phyloP scores from a whole-genome alignment of 2,797 vertebrate species.

The Brachyrhaphis roseni region DNA sequence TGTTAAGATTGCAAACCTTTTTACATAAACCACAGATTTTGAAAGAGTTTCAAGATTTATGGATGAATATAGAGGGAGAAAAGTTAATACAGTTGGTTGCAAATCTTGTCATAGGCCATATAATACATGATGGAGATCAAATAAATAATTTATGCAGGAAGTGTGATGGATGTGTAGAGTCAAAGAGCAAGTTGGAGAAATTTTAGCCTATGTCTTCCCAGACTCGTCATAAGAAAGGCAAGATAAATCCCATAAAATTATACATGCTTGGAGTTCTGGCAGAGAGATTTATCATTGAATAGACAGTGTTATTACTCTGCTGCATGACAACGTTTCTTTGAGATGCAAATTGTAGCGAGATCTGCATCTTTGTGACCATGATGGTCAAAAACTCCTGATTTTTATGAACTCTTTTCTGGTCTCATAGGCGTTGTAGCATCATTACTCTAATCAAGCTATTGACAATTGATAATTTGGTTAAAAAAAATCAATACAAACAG shows the following conservation, averaged over 20 bases:
- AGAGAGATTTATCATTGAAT: neutral
- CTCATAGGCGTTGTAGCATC: neutral
- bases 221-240: conserved; percentile 9
- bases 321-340: neutral
- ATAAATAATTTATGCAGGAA: neutral
- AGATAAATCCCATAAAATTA: neutral
- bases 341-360: neutral
- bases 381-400: neutral
- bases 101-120: neutral
- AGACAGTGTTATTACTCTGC: neutral
- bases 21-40: neutral
- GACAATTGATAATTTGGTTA: neutral
- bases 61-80: neutral
- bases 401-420: neutral
- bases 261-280: neutral
- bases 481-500: neutral
- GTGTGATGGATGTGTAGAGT: neutral
- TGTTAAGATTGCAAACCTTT: neutral
- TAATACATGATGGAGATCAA: neutral
- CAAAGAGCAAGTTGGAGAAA: neutral
- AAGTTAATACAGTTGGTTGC: neutral
- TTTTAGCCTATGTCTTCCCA: neutral
- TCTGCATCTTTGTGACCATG: neutral
- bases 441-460: neutral
- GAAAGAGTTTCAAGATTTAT: neutral